Conservation (phyloP, 2,888 invertebrate genomes). For the Celastrina argiolus region DNA sequence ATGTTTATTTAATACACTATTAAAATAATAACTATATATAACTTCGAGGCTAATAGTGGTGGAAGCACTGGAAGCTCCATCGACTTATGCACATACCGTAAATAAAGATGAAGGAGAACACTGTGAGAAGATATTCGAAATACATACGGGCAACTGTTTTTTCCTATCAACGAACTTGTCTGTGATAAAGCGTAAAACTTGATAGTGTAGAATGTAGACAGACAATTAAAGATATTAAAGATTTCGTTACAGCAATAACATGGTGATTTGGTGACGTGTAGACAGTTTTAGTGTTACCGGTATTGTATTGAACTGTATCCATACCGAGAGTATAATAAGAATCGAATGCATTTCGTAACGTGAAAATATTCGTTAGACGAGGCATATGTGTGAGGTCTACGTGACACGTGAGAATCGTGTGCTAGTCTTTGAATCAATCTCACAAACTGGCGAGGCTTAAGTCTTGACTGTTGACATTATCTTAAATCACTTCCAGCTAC, state of each 20-base stretch:
- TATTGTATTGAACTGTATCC: conserved; percentile 36
- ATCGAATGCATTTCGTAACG: conserved; percentile 54
- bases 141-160: not conserved
- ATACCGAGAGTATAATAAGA: conserved; percentile 53
- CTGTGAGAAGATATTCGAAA: too few species aligned
- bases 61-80: too few species aligned
- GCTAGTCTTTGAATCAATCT: conserved; percentile 71
- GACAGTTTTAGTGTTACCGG: not conserved
- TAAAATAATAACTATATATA: too few species aligned
- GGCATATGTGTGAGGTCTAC: conserved; percentile 43
- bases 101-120: too few species aligned
- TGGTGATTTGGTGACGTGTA: conserved; percentile 48
- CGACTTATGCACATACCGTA: too few species aligned
- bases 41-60: too few species aligned
- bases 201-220: conserved; percentile 15
- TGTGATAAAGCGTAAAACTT: conserved; percentile 7
- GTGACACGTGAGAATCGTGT: conserved; percentile 57
- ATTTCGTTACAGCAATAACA: conserved; percentile 38
- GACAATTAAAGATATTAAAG: too few species aligned
- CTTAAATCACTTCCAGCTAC: conserved; percentile 54
- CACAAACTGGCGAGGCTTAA: conserved; percentile 43
- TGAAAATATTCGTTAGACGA: conserved; percentile 43
- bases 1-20: too few species aligned
- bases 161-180: not conserved
- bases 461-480: conserved; percentile 51